Conservation (phyloP, 2,888 invertebrate species). For the Cynaeus angustus region DNA sequence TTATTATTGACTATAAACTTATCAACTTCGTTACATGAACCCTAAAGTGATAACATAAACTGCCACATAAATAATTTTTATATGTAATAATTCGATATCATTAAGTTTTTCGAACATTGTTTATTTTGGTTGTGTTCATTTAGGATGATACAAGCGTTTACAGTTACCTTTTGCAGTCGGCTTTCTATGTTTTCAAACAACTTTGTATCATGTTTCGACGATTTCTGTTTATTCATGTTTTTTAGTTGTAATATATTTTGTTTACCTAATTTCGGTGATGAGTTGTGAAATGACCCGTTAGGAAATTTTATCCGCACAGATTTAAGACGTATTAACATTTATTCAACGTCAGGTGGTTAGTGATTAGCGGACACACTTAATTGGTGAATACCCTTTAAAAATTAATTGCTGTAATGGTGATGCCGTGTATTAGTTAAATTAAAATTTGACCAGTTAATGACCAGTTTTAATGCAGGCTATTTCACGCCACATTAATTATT, state of each 20-base stretch:
- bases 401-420: constrained; percentile 8
- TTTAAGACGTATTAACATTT: constrained; percentile 13
- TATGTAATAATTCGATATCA: not conserved
- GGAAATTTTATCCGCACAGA: constrained; percentile 12
- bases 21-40: no score
- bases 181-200: constrained; percentile 21
- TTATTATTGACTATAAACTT: not conserved
- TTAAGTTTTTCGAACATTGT: not conserved
- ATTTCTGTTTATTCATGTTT: constrained; percentile 19
- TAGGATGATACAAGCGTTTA: constrained; percentile 22
- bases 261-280: constrained; percentile 21
- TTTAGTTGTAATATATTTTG: constrained; percentile 20
- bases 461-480: not conserved
- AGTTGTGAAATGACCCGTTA: constrained; percentile 20
- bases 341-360: constrained; percentile 1
- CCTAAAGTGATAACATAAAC: no score
- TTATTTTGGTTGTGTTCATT: constrained; percentile 18
- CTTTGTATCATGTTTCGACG: constrained; percentile 16
- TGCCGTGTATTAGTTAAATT: constrained; percentile 7
- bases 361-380: constrained; percentile 2
- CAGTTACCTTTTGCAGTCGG: constrained; percentile 18
- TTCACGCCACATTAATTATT: not conserved
- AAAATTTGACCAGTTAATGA: constrained; percentile 5
- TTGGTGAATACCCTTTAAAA: constrained; percentile 9
- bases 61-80: no score